Evolutionary conservation across 1,140 invertebrate species (phyloP), one percentile per base, ranked within the genome.

Genomic region (Drusus annulatus): DNA sequence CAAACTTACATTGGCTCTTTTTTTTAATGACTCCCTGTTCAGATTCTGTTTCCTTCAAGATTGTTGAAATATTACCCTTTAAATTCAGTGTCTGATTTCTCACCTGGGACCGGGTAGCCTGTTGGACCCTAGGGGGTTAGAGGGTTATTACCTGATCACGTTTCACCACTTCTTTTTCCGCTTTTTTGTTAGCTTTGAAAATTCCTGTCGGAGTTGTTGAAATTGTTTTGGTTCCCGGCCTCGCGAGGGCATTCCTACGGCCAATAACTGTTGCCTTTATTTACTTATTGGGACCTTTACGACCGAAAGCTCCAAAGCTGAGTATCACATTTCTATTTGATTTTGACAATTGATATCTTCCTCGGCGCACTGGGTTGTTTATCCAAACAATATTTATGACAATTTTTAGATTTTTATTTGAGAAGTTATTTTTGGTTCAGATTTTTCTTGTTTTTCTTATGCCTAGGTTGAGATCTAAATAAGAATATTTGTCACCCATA

Each of bases 81-180:
- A n/a, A 68, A 17, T 54, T 1, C 52, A 16, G 52, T 54, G 10
- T 54, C 16, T 54, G 16, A 54, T 19, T n/a, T 54, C 52, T 54
- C 17, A 54, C 17, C 52, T 54, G 17, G 52, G 16, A 54, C 52
- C 16, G 2, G 52, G 52, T n/a, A n/a, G 17, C 6, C 17, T 54
- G 4, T n/a, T n/a, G 16, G 25, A 63, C 60, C 60, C 60, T 19
- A 23, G 16, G 60, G 21, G 15, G 25, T 36, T 68, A 31, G 15
- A 68, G 63, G 63, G 16, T 68, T 68, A 36, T 31, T 68, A 36
- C 63, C 36, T n/a, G 63, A 50, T 68, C 63, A 68, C 63, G 63
- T 68, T 68, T 17, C 63, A 36, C 31, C 21, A 36, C 31, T 36
- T 36, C 31, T 36, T 36, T 36, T 19, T 62, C 13, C 19, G 15